Base-by-base conservation (phyloP, 2,113 vertebrate genomes). In the Ctenodactylus gundi region DNA sequence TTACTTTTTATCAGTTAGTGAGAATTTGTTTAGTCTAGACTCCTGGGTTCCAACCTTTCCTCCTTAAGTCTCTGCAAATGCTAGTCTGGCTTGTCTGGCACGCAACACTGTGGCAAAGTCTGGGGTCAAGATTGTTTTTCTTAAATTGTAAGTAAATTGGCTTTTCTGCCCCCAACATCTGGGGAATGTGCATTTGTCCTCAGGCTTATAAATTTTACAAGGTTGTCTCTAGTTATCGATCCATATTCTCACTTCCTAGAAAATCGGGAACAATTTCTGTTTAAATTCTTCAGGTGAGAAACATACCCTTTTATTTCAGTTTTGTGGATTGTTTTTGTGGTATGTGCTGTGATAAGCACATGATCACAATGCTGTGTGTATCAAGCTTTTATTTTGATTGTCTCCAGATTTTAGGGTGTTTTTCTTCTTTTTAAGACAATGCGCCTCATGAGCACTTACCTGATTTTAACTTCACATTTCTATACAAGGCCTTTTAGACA, bases 41-140 rank as follows among this genome's bases (percentile, higher is more conserved):
- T 49, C 58, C 25, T 62, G 13, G 51, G 68, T 75, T 60, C n/a
- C 46, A 67, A 64, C 51, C 44, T 93, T 86, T 86, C 67, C 41
- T 49, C 64, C 58, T 85, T 58, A 91, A 93, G 62, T 46, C 95
- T 96, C 64, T 93, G 92, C 72, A 96, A 96, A 96, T 96, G 90
- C 46, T 78, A 92, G 31, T 55, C 27, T 62, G 92, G 31, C 94
- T 88, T 94, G 20, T 67, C 44, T 72, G 51, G 31, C 18, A 2
- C 60, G 73, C 41, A 57, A 76, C 78, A 12, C 27, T 44, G 70
- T 17, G 55, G 44, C 73, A 91, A 95, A 82, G 62, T 85, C 80
- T 73, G 36, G 78, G 67, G 80, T 58, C 51, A 72, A 64, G 75
- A 78, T 91, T 67, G 46, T 73, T 95, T 94, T 94, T 64, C 57